Base-by-base conservation (phyloP, 1,140 invertebrate species). In the Trichoplusia ni region DNA sequence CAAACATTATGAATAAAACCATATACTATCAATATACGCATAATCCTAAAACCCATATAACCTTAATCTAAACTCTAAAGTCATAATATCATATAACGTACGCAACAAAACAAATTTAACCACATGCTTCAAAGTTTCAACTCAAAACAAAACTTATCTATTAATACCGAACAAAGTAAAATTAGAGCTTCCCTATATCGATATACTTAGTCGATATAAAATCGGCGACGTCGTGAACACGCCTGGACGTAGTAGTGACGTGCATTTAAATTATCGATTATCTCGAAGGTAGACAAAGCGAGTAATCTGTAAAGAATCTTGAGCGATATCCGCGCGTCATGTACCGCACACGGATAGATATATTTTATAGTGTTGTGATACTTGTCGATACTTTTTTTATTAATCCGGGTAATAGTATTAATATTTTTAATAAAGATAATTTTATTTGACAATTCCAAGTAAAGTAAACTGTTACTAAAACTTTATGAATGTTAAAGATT, bases 241-340 rank as follows among this genome's bases (percentile, higher is more conserved):
- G 65, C 64, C 23, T 21, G 42, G 44, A 9, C 53, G 38, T 44
- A 21, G 60, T 73, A 79, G 72, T 77, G 74, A 77, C 53, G 74
- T 77, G 69, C 68, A 75, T 75, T 68, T 73, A 74, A 75, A 77
- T 71, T 72, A 77, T 79, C 77, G 77, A 79, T 79, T 69, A 78
- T 33, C 16, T 68, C 33, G 21, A 54, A 60, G 49, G 38, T 33
- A 69, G 65, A 73, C 70, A 75, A 75, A 78, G 62, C 69, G 70
- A 62, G 58, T 66, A 58, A 56, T 35, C 27, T 47, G 33, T 64
- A 31, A 70, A 77, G 71, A 75, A 68, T 75, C 69, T 68, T 71
- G 71, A 69, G 59, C 71, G 67, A 69, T 71, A 58, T 58, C 51
- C 66, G 56, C 69, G 58, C 67, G 67, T 75, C 69, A 71, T 67